phyloP scores from a whole-genome alignment of 2,888 invertebrate species.

The Elaeidobius kamerunicus region DNA sequence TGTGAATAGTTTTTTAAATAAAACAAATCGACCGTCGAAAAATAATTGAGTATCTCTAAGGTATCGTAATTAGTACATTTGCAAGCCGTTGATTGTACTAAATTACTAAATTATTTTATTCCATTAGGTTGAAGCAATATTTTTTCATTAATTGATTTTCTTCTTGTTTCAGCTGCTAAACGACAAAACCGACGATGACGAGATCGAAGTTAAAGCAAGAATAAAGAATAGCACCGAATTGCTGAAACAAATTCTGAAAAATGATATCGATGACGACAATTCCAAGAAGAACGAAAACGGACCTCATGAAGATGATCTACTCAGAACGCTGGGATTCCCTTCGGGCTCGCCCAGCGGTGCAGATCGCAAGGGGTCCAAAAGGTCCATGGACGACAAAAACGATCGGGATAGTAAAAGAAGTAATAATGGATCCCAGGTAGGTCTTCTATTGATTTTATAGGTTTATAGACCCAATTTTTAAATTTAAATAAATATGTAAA shows the following conservation, averaged over 20 bases:
- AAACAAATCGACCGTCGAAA: no score
- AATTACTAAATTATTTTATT: no score
- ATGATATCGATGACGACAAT: conserved; percentile 49
- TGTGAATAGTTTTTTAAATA: no score
- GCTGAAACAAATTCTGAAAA: conserved; percentile 59
- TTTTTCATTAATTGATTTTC: neutral
- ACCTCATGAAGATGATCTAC: conserved; percentile 55
- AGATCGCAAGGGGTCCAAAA: conserved; percentile 54
- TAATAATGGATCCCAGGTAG: conserved; percentile 46
- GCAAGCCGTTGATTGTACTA: no score
- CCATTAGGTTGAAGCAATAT: no score
- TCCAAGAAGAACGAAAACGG: conserved; percentile 48
- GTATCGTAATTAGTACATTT: no score
- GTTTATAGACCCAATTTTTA: no score
- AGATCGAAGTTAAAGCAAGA: conserved; percentile 59
- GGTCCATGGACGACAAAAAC: conserved; percentile 62
- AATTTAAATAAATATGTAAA: no score
- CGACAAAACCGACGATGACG: conserved; percentile 80
- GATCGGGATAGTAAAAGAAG: conserved; percentile 52
- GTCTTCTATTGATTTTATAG: no score
- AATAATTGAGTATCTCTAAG: neutral
- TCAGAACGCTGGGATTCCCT: conserved; percentile 58
- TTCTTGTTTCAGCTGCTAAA: conserved; percentile 65
- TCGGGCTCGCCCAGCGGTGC: conserved; percentile 53
- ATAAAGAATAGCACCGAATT: conserved; percentile 61